phyloP scores from a whole-genome alignment of 1,140 invertebrate genomes.

The Nebria ingens region DNA sequence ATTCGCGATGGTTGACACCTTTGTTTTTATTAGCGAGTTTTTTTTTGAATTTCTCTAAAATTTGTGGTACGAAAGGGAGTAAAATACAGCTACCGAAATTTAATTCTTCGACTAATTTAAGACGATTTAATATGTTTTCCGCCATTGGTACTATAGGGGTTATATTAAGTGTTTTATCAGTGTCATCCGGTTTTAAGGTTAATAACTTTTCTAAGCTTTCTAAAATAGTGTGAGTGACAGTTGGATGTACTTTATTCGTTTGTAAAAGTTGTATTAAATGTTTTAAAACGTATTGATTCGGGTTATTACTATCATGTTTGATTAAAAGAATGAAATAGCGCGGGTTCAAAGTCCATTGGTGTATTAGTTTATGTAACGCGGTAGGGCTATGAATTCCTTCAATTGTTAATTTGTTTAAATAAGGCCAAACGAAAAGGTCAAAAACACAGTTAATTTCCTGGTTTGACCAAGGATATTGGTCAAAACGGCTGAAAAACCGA shows the following conservation, averaged over 20 bases:
- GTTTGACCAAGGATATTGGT: slow-evolving; percentile 59
- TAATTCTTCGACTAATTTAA: slow-evolving; percentile 35
- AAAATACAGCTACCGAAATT: slow-evolving; percentile 66
- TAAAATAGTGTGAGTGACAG: slow-evolving; percentile 60
- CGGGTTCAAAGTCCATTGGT: slow-evolving; percentile 64
- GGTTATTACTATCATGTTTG: slow-evolving; percentile 40
- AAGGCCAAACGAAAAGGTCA: slow-evolving; percentile 69
- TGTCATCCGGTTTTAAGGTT: slow-evolving; percentile 46
- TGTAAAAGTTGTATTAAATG: slow-evolving; percentile 59
- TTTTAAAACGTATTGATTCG: slow-evolving; percentile 44
- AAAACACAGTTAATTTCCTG: slow-evolving; percentile 67
- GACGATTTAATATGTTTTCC: slow-evolving; percentile 21
- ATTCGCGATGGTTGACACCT: slow-evolving; percentile 52
- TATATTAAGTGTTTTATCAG: slow-evolving; percentile 29
- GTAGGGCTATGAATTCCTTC: slow-evolving; percentile 80
- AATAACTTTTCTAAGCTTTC: slow-evolving; percentile 72
- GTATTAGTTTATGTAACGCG: slow-evolving; percentile 65
- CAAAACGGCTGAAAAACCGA: slow-evolving; percentile 71
- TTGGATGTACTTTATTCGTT: slow-evolving; percentile 49
- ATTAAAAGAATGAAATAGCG: slow-evolving; percentile 62
- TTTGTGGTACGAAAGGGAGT: slow-evolving; percentile 56
- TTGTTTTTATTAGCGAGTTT: slow-evolving; percentile 48
- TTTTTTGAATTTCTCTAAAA: slow-evolving; percentile 60
- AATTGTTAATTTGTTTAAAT: slow-evolving; percentile 58
- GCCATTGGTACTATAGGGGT: slow-evolving; percentile 28